Percentiles rank a stretch among this genome's conserved stretches.
Evolutionary conservation across 2,113 vertebrate species (phyloP).

Genomic region (Cariama cristata): DNA sequence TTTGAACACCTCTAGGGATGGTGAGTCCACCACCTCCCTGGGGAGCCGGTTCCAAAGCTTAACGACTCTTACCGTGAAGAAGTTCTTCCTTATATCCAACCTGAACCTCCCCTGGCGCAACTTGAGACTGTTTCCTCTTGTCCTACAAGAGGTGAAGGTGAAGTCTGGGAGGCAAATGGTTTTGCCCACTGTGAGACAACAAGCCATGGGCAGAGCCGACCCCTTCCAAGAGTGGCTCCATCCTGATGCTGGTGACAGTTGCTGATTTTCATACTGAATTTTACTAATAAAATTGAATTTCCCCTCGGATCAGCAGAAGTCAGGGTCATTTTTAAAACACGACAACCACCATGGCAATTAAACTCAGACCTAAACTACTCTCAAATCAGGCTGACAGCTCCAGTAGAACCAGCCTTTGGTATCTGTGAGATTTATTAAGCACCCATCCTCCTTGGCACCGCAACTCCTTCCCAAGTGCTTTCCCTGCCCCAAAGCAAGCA

Average conservation of each 20-base stretch:
- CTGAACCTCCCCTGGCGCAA: no score
- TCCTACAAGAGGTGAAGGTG: neutral
- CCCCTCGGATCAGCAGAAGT: neutral
- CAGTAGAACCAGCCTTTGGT: neutral
- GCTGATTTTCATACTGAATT: neutral
- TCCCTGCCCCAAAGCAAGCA: neutral
- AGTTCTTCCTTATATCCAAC: no score
- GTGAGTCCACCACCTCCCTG: no score
- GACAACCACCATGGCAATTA: neutral
- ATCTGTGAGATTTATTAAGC: neutral
- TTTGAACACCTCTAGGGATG: no score
- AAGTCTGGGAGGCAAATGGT: neutral
- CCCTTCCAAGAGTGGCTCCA: neutral
- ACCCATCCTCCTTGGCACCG: neutral
- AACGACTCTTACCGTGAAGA: no score
- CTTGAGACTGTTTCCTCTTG: no score
- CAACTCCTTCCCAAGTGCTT: neutral
- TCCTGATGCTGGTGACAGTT: fast-evolving
- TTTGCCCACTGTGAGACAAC: neutral
- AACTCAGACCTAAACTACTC: neutral
- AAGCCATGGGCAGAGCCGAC: neutral
- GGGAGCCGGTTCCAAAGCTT: no score
- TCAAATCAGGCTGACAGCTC: neutral
- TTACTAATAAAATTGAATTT: neutral
- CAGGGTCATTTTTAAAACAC: neutral